Evolutionary conservation across 2,888 invertebrate species (phyloP), one percentile per base, ranked within the genome.

Genomic region (Agrochola circellaris): DNA sequence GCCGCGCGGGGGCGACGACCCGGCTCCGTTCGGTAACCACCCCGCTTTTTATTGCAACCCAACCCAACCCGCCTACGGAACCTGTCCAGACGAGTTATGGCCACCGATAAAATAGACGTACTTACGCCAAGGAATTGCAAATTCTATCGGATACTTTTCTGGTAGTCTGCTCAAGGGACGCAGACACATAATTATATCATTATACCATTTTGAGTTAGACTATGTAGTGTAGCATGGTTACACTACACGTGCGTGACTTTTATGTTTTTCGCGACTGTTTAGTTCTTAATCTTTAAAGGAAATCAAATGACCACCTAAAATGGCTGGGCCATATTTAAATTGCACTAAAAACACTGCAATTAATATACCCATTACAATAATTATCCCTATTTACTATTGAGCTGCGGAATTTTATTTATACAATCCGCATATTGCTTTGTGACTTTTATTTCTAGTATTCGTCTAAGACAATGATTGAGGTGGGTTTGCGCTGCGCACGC

Each of bases 1-100:
- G 96, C 95, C 96, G 95, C 89, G 82, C 84, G 90, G 92, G 95
- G 94, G 90, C 96, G 93, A 90, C 93, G 95, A 95, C 95, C 96
- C 89, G 79, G 69, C 89, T 83, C 81, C 89, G 89, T 89, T 88
- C 90, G 89, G 88, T 89, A 91, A 92, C 92, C 89, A 93, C 92
- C 93, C 92, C 90, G 90, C 89, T 93, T 93, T 93, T 93, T 93
- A 93, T 92, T 91, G 91, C 92, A 87, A 89, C 84, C 83, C 88
- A 86, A 87, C 89, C 91, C 91, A 87, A 88, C 90, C 91, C 91
- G 92, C 91, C 91, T 89, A 89, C 91, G 88, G 90, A 93, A 93
- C 93, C 93, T 90, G 93, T 92, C 92, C 89, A 75, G 89, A 87
- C 92, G 90, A 93, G 92, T 92, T 92, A 91, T 92, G 89, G 90